Base-by-base conservation (phyloP, 2,113 vertebrate genomes). In the Oostethus manadensis region DNA sequence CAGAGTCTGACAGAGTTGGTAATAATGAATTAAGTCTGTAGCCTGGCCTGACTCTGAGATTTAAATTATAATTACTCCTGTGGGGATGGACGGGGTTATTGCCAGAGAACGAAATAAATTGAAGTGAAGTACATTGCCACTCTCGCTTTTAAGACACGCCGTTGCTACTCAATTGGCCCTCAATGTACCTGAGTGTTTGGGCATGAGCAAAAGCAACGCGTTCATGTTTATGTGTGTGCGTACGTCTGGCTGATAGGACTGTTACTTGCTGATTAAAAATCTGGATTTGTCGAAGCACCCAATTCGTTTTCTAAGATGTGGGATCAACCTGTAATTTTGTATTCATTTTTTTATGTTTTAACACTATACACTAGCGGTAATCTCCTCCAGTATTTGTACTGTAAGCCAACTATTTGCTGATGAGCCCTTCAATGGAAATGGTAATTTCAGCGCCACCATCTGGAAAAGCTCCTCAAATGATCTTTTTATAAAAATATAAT, bases 31-130 rank as follows among this genome's bases (percentile, higher is more conserved):
- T 82, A 76, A 90, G 83, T 87, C 89, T 85, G 82, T 80, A 87
- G 86, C 84, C 83, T 81, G 55, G 74, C 86, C 85, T 83, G 90
- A 90, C 82, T 88, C 84, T 82, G 87, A 90, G 89, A 89, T 92
- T 92, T 79, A 88, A 88, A 93, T 90, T 90, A 86, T 90, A 91
- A 93, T 92, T 90, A 88, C 80, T 87, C 80, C 79, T 84, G 46
- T 63, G 73, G 82, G 83, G 82, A 82, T 83, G 84, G 84, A 86
- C 79, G 77, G 84, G 86, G 86, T 88, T 90, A 87, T 86, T 90
- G 87, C 87, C 86, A 86, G 81, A 84, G 81, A 84, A 81, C 54
- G 81, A 88, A 80, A 86, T 67, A 89, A 88, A 90, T 89, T 89
- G 83, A 86, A 89, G 83, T 86, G 86, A 88, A 86, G 84, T 86